Evolutionary conservation across 2,797 vertebrate genomes (phyloP).

Genomic region (Pangasius larnaudii): DNA sequence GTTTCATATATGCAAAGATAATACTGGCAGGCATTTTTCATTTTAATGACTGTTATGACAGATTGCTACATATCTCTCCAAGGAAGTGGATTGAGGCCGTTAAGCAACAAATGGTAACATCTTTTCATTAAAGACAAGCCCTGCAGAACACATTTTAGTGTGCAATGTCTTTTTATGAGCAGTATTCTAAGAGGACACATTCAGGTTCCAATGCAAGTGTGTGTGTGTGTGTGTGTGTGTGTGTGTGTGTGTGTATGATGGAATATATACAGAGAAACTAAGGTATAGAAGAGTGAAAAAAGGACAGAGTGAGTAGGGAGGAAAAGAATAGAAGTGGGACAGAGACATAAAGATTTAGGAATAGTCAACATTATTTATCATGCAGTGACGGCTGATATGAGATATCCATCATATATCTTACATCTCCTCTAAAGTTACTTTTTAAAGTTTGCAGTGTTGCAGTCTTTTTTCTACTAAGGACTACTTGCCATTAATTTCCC

Average conservation of each 20-base stretch:
- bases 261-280: neutral
- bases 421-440: neutral
- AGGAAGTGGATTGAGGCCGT: neutral
- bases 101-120: slow-evolving; percentile 19
- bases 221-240: neutral
- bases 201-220: neutral
- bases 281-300: neutral
- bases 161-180: slow-evolving; percentile 4
- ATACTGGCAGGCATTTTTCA: slow-evolving; percentile 20
- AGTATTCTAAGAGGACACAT: neutral
- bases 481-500: neutral
- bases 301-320: too few species aligned
- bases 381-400: neutral
- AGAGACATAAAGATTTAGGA: neutral
- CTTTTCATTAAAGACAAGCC: slow-evolving; percentile 30
- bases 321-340: neutral
- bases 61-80: slow-evolving; percentile 11
- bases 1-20: slow-evolving; percentile 13
- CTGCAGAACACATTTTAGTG: slow-evolving; percentile 24
- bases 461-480: neutral
- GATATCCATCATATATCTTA: neutral
- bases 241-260: neutral
- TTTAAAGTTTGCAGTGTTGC: neutral
- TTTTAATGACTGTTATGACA: slow-evolving; percentile 38
- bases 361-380: neutral